A percentile compares a stretch with the other conserved stretches of the same genome.
phyloP scores from a whole-genome alignment of 2,113 vertebrate species.

The Cnemophilus loriae region DNA sequence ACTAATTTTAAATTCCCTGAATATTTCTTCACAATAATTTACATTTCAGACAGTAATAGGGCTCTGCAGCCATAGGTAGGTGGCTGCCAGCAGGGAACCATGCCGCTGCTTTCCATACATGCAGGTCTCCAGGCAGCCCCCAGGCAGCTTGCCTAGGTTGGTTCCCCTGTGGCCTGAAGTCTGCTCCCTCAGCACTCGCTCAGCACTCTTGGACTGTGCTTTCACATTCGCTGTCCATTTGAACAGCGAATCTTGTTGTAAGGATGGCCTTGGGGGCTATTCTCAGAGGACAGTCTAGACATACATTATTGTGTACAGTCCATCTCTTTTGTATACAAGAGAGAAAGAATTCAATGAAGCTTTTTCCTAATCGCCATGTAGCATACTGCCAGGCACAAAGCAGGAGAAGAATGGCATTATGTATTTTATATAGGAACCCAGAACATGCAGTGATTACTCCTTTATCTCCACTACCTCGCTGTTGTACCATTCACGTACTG shows the following conservation, averaged over 20 bases:
- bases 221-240: background rate
- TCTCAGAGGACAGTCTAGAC: conserved; percentile 39
- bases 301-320: background rate
- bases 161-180: background rate
- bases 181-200: background rate
- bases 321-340: conserved; percentile 3
- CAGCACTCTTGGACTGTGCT: background rate
- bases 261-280: background rate
- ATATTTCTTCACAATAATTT: background rate
- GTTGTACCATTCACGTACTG: background rate
- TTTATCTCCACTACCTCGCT: background rate
- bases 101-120: background rate
- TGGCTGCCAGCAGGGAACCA: background rate
- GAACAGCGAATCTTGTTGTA: conserved; percentile 13
- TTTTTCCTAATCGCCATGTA: background rate
- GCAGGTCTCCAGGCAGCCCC: background rate
- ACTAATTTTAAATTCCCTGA: background rate
- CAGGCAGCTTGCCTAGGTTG: background rate
- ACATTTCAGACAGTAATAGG: background rate
- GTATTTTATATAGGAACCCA: background rate
- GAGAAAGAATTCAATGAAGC: background rate
- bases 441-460: background rate
- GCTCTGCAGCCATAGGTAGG: background rate
- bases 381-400: background rate
- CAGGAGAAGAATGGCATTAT: background rate